A percentile compares a stretch with the other conserved stretches of the same genome.
Evolutionary conservation across 2,888 invertebrate species (phyloP).

Genomic region (Diarsia dahlii): DNA sequence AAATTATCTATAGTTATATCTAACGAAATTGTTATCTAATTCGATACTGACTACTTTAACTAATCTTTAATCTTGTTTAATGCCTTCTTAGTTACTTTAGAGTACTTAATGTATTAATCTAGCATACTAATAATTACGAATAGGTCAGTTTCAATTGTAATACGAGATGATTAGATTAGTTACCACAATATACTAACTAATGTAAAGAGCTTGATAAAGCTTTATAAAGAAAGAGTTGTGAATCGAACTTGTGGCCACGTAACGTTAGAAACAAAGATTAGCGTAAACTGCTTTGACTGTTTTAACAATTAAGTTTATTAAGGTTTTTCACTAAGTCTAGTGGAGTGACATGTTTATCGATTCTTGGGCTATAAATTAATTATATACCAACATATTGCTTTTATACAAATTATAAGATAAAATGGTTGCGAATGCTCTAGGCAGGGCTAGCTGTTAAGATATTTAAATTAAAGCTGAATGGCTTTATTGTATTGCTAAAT

Average conservation of each 20-base stretch:
- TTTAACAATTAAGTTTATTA: slow-evolving; percentile 78
- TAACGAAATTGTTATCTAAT: slow-evolving; percentile 74
- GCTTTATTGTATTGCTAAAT: slow-evolving; percentile 43
- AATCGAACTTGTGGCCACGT: slow-evolving; percentile 90
- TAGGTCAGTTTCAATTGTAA: slow-evolving; percentile 79
- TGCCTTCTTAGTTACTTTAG: slow-evolving; percentile 80
- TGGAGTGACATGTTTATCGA: slow-evolving; percentile 59
- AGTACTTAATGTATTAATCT: slow-evolving; percentile 73
- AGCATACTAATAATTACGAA: slow-evolving; percentile 70
- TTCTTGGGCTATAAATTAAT: slow-evolving; percentile 54
- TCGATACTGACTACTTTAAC: slow-evolving; percentile 71
- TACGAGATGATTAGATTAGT: slow-evolving; percentile 77
- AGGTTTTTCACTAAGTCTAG: slow-evolving; percentile 72
- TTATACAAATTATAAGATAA: slow-evolving; percentile 40
- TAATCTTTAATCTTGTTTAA: slow-evolving; percentile 78
- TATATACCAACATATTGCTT: slow-evolving; percentile 50
- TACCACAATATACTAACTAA: slow-evolving; percentile 82
- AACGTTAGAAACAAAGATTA: slow-evolving; percentile 85
- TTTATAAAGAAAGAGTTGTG: slow-evolving; percentile 90
- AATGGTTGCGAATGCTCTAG: slow-evolving; percentile 52
- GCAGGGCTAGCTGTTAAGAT: slow-evolving; percentile 36
- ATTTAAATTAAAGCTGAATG: slow-evolving; percentile 40
- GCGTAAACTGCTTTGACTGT: slow-evolving; percentile 83
- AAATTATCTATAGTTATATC: slow-evolving; percentile 68
- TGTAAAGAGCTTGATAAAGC: slow-evolving; percentile 90